Percentiles rank a stretch among this genome's conserved stretches.
phyloP scores from a whole-genome alignment of 2,113 vertebrate genomes.

The Chiloscyllium plagiosum region DNA sequence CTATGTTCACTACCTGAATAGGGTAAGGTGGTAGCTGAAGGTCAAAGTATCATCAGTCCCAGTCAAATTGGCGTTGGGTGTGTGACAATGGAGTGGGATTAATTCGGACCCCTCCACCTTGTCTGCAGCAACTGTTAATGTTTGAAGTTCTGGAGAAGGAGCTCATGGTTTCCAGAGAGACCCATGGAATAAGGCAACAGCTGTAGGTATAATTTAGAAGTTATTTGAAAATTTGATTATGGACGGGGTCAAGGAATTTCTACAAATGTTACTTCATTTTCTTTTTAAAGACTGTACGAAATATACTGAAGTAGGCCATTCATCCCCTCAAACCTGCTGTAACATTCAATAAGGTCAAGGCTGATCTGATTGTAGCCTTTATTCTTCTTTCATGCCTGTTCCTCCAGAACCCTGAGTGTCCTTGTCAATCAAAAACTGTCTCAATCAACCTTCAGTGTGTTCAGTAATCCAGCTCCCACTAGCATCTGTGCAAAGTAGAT shows the following conservation, averaged over 20 bases:
- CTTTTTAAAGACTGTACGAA: not conserved
- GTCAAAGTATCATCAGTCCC: not conserved
- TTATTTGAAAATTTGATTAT: not conserved
- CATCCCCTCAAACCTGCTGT: too few relatives aligned
- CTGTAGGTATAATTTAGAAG: not conserved
- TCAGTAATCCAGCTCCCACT: too few relatives aligned
- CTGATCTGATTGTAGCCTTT: too few relatives aligned
- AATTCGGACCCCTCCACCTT: not conserved
- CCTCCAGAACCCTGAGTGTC: too few relatives aligned
- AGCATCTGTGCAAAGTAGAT: too few relatives aligned
- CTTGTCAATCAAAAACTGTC: too few relatives aligned
- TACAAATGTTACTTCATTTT: not conserved
- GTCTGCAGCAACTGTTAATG: not conserved
- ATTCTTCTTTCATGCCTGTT: too few relatives aligned
- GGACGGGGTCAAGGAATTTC: not conserved
- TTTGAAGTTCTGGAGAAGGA: not conserved
- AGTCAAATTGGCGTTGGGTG: not conserved
- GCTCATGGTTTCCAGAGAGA: not conserved
- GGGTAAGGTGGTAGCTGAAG: not conserved
- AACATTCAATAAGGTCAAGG: too few relatives aligned
- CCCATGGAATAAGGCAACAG: not conserved
- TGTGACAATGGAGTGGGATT: not conserved
- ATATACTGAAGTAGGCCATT: too few relatives aligned
- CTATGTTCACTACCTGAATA: not conserved
- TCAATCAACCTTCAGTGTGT: too few relatives aligned